Evolutionary conservation across 2,113 vertebrate species (phyloP).

Genomic region (Apaloderma vittatum): DNA sequence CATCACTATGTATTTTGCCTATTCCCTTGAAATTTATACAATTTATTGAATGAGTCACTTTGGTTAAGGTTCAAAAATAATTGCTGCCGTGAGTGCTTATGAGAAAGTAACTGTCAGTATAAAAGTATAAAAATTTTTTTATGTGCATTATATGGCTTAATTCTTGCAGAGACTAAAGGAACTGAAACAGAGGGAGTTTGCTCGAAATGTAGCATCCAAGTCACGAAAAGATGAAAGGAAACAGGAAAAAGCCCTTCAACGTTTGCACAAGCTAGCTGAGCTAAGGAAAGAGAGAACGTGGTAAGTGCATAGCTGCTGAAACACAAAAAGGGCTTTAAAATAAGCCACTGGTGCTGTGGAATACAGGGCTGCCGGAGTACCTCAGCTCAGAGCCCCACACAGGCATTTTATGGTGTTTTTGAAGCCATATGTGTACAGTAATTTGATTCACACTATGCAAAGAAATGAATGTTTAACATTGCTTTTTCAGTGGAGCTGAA

Average conservation of each 20-base stretch:
- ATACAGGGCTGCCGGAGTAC: neutral
- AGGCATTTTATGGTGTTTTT: neutral
- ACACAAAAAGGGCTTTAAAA: neutral
- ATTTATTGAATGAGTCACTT: neutral
- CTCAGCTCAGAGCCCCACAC: neutral
- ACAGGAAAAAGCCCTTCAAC: constrained; percentile 87
- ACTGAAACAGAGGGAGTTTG: constrained; percentile 94
- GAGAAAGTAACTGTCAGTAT: neutral
- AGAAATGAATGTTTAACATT: constrained; percentile 58
- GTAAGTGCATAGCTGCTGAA: constrained; percentile 73
- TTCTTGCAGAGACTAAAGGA: constrained; percentile 91
- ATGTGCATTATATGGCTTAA: constrained; percentile 12
- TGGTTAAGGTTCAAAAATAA: neutral
- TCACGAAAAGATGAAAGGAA: constrained; percentile 89
- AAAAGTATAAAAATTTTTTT: neutral
- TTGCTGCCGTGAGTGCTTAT: neutral
- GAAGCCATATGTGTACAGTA: neutral
- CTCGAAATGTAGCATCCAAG: constrained; percentile 90
- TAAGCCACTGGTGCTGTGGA: neutral
- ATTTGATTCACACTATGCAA: constrained; percentile 43
- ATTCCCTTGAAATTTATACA: neutral
- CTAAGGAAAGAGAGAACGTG: constrained; percentile 82
- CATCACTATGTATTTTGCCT: neutral
- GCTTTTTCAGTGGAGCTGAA: constrained; percentile 56
- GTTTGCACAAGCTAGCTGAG: constrained; percentile 86